These are phyloP conservation scores for Dioctria linearis DNA, from an alignment of 2,888 invertebrate genomes.

Conservation along the genomic window DNA sequence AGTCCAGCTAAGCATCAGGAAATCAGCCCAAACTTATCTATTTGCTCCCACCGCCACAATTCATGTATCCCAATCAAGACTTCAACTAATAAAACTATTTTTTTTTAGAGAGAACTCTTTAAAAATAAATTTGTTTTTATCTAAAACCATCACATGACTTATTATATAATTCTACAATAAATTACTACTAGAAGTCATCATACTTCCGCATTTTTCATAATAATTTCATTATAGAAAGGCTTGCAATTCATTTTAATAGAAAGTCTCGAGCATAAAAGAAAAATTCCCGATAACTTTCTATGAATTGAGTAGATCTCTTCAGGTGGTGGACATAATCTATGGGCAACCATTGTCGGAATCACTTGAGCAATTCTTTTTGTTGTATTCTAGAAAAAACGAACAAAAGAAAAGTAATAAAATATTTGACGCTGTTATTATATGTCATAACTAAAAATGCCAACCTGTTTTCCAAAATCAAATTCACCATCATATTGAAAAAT, in stretches of 20 bases:
- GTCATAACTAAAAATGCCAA: conserved; percentile 37
- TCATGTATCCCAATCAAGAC: too few species aligned
- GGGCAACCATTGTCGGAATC: conserved; percentile 94
- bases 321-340: conserved; percentile 96
- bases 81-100: too few species aligned
- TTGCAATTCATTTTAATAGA: conserved; percentile 86
- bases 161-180: too few species aligned
- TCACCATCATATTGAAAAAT: conserved; percentile 84
- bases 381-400: conserved; percentile 68
- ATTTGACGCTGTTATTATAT: not conserved
- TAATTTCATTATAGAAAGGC: conserved; percentile 86
- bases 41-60: too few species aligned
- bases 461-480: conserved; percentile 93
- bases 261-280: conserved; percentile 91
- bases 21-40: too few species aligned
- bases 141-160: too few species aligned
- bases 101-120: too few species aligned
- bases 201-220: conserved; percentile 66
- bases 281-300: conserved; percentile 95
- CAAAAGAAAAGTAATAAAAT: conserved; percentile 53
- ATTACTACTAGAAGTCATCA: not conserved
- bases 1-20: too few species aligned
- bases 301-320: conserved; percentile 99
- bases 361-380: conserved; percentile 87
- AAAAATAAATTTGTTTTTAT: too few species aligned